Base-by-base conservation (phyloP, 2,888 invertebrate species). In the Spilarctia lutea region DNA sequence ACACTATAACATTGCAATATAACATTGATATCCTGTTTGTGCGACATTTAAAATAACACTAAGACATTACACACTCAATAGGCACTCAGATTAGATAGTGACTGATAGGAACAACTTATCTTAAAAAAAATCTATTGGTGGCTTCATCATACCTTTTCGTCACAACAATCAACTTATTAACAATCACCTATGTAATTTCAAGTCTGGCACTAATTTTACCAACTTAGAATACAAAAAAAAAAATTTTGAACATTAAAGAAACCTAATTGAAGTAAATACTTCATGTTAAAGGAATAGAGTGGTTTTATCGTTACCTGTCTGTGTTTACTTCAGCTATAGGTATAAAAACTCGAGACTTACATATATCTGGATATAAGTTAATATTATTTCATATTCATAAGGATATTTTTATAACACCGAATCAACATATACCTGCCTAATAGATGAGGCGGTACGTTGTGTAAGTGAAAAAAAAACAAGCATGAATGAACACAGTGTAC, bases 41-140 rank as follows among this genome's bases (percentile, higher is more conserved):
- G 88, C 85, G 89, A 85, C 89, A 89, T 86, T 85, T 87, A 86
- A 92, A 92, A 90, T 91, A 92, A 90, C 90, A 94, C 94, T 95
- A 93, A 95, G 92, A 94, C 91, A 91, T 91, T 90, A 89, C 89
- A 89, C 87, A 87, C 86, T 88, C 84, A 87, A 89, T 88, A 83
- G 82, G 71, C 42, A 42, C 71, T 65, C 71, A 90, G 95, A 95
- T 94, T 89, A 95, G 95, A 95, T 95, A 95, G 87, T 85, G 83
- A 79, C 82, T 90, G 94, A 95, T 94, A 94, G 86, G 83, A 86
- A 82, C 79, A 84, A 85, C 91, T 92, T 94, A 94, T 94, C 94
- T 92, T 87, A 84, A 85, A 86, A 48, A 88, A 89, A 83, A 86
- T 88, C 86, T 88, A 86, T 88, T 86, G 87, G 88, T 86, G 86